These are phyloP conservation scores for Cisticola juncidis DNA, from an alignment of 2,113 vertebrate species.

Conservation along the genomic window DNA sequence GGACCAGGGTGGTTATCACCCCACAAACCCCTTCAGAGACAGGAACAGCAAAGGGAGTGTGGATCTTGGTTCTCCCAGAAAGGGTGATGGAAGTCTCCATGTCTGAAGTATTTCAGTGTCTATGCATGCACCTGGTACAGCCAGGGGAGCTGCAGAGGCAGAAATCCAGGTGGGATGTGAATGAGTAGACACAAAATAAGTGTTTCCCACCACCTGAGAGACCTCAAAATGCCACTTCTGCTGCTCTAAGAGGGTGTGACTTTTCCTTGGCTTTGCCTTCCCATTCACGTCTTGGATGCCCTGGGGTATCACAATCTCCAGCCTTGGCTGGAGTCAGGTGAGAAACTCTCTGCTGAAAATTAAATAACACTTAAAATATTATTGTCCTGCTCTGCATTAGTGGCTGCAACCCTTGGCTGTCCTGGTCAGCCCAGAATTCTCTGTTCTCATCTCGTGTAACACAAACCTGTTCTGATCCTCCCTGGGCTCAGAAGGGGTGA, in stretches of 20 bases:
- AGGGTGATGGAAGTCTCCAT: not conserved
- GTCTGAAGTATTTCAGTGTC: not conserved
- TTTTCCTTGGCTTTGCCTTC: not conserved
- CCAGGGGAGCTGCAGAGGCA: not conserved
- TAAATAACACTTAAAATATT: not conserved
- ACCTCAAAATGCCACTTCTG: not conserved
- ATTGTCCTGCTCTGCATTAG: not conserved
- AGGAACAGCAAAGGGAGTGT: not conserved
- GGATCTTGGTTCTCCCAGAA: not conserved
- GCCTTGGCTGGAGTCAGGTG: not conserved
- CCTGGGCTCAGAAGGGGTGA: not conserved
- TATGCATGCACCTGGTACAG: not conserved
- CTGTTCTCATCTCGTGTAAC: not conserved
- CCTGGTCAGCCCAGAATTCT: not conserved
- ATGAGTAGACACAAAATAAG: accelerated
- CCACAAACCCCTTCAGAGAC: not conserved
- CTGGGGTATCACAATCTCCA: not conserved
- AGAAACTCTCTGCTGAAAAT: not conserved
- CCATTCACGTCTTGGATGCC: not conserved
- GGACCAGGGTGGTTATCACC: not conserved
- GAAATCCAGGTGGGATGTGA: not conserved
- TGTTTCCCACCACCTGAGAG: not conserved
- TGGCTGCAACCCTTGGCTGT: not conserved
- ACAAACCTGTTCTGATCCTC: not conserved
- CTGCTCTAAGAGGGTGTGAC: not conserved